These are phyloP conservation scores for Drosophila falleni DNA, from an alignment of 2,888 invertebrate species.

Conservation along the genomic window DNA sequence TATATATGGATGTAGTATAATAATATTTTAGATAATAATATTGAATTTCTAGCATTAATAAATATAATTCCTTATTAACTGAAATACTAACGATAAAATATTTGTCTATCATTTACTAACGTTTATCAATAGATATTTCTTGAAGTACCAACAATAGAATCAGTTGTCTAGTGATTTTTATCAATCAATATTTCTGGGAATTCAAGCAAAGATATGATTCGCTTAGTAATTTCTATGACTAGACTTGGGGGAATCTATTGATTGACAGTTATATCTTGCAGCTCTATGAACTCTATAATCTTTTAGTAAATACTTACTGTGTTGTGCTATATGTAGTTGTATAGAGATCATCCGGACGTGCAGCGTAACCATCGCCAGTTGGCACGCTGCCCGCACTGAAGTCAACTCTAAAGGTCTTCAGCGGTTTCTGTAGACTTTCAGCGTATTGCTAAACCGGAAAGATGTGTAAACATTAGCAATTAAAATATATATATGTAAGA, in stretches of 20 bases:
- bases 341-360: conserved; percentile 83
- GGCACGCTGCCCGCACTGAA: conserved; percentile 83
- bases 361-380: conserved; percentile 80
- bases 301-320: conserved; percentile 82
- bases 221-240: background rate
- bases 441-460: conserved; percentile 83
- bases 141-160: too few species aligned
- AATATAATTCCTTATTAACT: too few species aligned
- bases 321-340: conserved; percentile 85
- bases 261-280: background rate
- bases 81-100: too few species aligned
- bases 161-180: background rate
- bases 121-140: too few species aligned
- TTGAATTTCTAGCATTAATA: too few species aligned
- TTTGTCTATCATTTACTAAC: too few species aligned
- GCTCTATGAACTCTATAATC: background rate
- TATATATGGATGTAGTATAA: too few species aligned
- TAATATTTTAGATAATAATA: too few species aligned
- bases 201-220: background rate
- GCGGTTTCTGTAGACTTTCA: conserved; percentile 85
- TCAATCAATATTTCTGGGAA: background rate
- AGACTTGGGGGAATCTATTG: background rate
- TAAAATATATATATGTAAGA: too few species aligned
- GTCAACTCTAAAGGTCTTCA: conserved; percentile 85
- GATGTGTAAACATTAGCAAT: conserved; percentile 26